Conservation (phyloP, 2,888 invertebrate species). For the Gryllus longicercus region DNA sequence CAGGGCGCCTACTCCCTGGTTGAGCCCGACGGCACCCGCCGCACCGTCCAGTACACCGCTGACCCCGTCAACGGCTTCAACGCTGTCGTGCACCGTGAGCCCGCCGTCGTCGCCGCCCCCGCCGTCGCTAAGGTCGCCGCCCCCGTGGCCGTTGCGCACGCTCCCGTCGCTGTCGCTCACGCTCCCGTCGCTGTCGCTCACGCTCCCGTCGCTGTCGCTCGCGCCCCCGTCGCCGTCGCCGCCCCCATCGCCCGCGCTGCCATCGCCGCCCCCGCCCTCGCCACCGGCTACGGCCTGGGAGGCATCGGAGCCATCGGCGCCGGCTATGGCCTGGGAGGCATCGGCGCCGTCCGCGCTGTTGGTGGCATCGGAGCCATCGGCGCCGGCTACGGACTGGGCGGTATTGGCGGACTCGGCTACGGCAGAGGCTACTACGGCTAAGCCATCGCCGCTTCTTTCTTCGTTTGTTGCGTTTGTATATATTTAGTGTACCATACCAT, state of each 20-base stretch:
- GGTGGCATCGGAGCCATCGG: neutral
- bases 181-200: conserved; percentile 19
- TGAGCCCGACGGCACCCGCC: neutral
- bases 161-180: neutral
- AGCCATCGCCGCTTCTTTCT: too few relatives aligned
- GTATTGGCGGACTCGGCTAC: neutral
- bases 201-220: too few relatives aligned
- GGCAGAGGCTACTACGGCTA: neutral
- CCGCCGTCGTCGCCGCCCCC: conserved; percentile 24
- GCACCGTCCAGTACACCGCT: conserved; percentile 22
- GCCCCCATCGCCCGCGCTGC: conserved; percentile 22
- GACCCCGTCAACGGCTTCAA: too few relatives aligned
- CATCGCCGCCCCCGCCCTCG: conserved; percentile 32
- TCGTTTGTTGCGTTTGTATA: too few relatives aligned
- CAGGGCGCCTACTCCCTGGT: too few relatives aligned
- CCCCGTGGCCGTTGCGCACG: conserved; percentile 20
- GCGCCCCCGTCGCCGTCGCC: neutral
- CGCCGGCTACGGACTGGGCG: too few relatives aligned
- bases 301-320: neutral
- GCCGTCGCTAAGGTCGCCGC: neutral
- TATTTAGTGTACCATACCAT: too few relatives aligned
- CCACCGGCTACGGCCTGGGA: conserved; percentile 31
- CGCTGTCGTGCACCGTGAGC: neutral
- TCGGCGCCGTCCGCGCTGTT: neutral
- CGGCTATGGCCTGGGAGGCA: neutral